These are phyloP conservation scores for Crocuta crocuta DNA, from an alignment of 2,113 vertebrate species.

Conservation along the genomic window DNA sequence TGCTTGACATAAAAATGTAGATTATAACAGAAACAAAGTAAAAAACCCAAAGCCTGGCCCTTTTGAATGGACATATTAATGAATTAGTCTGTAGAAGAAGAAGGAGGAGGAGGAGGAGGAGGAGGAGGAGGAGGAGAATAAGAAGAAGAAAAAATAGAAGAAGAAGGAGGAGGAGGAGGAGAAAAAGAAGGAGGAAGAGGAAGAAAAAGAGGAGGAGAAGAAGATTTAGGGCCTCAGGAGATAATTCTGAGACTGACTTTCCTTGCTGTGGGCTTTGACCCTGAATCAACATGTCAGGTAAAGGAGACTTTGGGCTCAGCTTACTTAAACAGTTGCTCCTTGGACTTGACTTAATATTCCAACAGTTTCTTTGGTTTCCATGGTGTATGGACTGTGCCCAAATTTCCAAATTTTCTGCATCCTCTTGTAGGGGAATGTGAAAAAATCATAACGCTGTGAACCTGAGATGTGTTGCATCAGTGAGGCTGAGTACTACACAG, in stretches of 20 bases:
- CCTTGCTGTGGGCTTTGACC: too few relatives aligned
- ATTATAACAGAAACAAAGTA: neutral
- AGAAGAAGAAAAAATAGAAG: too few relatives aligned
- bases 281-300: neutral
- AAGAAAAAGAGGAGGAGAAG: neutral
- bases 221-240: neutral
- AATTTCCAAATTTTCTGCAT: neutral
- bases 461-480: neutral
- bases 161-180: too few relatives aligned
- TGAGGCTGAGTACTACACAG: neutral
- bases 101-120: too few relatives aligned
- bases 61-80: neutral
- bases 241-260: accelerated
- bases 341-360: neutral
- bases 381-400: too few relatives aligned
- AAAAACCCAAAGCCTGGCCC: neutral
- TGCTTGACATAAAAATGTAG: neutral
- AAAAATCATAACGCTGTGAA: neutral
- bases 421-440: neutral
- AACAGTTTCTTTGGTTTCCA: neutral
- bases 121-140: too few relatives aligned
- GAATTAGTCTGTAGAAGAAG: neutral
- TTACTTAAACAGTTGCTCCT: neutral
- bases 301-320: neutral
- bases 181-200: too few relatives aligned